Conservation (phyloP, 2,113 vertebrate genomes). For the Larimichthys polyactis region DNA sequence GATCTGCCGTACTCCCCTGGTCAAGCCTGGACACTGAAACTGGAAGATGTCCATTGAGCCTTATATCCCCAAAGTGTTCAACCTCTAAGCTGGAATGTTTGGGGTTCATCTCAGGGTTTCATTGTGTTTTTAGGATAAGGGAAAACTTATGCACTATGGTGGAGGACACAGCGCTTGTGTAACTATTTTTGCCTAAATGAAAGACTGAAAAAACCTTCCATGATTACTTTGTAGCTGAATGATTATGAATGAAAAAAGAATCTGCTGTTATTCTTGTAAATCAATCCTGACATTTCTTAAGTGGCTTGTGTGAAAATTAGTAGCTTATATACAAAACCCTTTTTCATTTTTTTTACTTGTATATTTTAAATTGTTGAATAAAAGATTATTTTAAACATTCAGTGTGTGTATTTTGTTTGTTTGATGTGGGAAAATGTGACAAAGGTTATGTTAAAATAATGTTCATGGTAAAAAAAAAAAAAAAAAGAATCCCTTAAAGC, state of each 20-base stretch:
- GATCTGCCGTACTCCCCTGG: slow-evolving; percentile 58
- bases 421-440: too few relatives aligned
- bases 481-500: neutral
- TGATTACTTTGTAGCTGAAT: slow-evolving; percentile 3
- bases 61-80: neutral
- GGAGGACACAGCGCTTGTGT: neutral
- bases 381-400: neutral
- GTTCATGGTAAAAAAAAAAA: too few relatives aligned
- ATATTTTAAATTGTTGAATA: slow-evolving; percentile 28
- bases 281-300: neutral
- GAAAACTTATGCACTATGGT: neutral
- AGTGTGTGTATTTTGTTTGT: neutral
- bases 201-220: neutral
- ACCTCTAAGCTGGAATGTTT: neutral
- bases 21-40: slow-evolving; percentile 87
- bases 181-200: slow-evolving; percentile 10
- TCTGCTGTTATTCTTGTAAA: neutral
- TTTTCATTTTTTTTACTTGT: slow-evolving; percentile 20
- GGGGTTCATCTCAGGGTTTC: slow-evolving; percentile 33
- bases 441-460: neutral
- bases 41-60: slow-evolving; percentile 80
- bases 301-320: slow-evolving; percentile 5
- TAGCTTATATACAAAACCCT: neutral
- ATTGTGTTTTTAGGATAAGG: neutral
- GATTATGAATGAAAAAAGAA: slow-evolving; percentile 17